phyloP scores from a whole-genome alignment of 2,888 invertebrate genomes.

The Sarcophaga subvicina region DNA sequence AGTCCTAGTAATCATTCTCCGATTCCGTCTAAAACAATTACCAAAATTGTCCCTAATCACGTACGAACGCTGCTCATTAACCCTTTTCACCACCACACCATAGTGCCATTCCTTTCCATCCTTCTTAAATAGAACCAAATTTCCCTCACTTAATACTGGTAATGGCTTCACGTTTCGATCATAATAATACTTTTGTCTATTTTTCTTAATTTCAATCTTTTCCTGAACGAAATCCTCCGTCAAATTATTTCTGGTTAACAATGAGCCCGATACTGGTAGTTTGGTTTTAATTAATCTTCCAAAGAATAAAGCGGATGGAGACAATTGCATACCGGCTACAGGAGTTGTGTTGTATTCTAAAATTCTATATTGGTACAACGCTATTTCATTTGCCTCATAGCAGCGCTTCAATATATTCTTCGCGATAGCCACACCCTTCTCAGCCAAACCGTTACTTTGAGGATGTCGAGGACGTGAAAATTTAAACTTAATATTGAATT shows the following conservation, averaged over 20 bases:
- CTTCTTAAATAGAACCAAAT: constrained; percentile 64
- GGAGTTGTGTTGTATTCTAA: constrained; percentile 37
- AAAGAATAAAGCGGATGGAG: constrained; percentile 59
- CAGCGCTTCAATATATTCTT: constrained; percentile 31
- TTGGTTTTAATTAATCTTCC: constrained; percentile 66
- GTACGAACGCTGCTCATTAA: constrained; percentile 1
- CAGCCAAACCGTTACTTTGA: constrained; percentile 40
- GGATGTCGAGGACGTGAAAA: constrained; percentile 55
- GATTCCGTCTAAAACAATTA: background rate
- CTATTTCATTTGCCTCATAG: background rate
- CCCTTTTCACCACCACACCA: constrained; percentile 54
- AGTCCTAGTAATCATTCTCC: background rate
- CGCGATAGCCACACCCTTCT: constrained; percentile 35
- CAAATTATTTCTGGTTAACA: constrained; percentile 56
- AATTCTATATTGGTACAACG: constrained; percentile 19
- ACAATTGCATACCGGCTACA: constrained; percentile 13
- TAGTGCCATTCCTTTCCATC: constrained; percentile 52
- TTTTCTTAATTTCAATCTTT: constrained; percentile 56
- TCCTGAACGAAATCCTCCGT: constrained; percentile 43
- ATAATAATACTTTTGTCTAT: constrained; percentile 65
- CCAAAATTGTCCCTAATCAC: too few species aligned
- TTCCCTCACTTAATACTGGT: constrained; percentile 50
- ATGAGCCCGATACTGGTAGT: constrained; percentile 53
- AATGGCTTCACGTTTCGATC: constrained; percentile 61
- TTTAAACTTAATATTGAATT: constrained; percentile 66